Conservation (phyloP, 2,888 invertebrate genomes). For the Dioctria linearis region DNA sequence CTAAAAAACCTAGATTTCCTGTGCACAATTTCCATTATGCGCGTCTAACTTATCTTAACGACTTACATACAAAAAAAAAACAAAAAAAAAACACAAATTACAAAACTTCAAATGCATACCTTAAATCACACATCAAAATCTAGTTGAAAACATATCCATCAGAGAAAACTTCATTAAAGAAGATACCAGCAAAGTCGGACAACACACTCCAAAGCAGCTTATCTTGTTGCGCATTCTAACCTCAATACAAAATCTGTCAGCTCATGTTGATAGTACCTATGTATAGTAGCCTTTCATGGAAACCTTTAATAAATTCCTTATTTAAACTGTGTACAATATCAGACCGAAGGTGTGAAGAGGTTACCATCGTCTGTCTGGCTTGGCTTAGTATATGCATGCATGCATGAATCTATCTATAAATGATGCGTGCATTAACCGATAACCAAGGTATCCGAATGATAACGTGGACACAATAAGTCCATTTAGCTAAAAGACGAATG, state of each 20-base stretch:
- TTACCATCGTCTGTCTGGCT: background rate
- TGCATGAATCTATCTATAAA: background rate
- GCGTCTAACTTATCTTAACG: too few species aligned
- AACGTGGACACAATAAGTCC: constrained; percentile 42
- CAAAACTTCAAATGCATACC: too few species aligned
- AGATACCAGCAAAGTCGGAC: too few species aligned
- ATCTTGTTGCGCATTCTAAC: constrained; percentile 9
- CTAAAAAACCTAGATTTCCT: too few species aligned
- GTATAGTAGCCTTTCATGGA: background rate
- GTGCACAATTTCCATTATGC: too few species aligned
- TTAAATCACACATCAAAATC: too few species aligned
- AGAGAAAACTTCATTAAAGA: too few species aligned
- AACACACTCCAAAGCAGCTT: background rate
- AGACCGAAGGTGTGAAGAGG: constrained; percentile 30
- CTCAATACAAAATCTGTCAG: constrained; percentile 39
- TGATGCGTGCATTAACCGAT: constrained; percentile 40
- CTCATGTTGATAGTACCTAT: constrained; percentile 32
- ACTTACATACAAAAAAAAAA: too few species aligned
- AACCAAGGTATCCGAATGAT: constrained; percentile 25
- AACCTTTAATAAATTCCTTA: constrained; percentile 40
- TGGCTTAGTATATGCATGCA: too few species aligned
- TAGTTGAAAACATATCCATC: too few species aligned
- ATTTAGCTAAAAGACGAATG: constrained; percentile 37
- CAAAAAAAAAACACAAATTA: too few species aligned
- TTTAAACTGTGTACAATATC: constrained; percentile 36